Percentiles rank a stretch among this genome's conserved stretches.
phyloP scores from a whole-genome alignment of 2,113 vertebrate genomes.

The Ailuropoda melanoleuca region DNA sequence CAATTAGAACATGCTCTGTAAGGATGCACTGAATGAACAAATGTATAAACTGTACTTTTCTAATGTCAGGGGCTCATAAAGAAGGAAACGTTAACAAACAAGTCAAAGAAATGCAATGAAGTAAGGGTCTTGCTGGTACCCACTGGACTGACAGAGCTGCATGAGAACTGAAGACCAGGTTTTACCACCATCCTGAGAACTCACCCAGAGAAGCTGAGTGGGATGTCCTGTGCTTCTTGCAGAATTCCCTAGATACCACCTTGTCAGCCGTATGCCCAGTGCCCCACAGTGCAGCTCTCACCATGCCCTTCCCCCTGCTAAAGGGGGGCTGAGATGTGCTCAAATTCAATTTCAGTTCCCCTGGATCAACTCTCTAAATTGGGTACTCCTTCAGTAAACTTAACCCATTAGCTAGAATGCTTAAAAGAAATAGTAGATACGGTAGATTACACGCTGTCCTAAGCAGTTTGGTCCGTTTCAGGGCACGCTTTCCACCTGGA shows the following conservation, averaged over 20 bases:
- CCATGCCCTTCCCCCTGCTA: neutral
- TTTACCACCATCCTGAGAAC: neutral
- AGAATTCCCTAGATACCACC: neutral
- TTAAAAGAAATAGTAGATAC: neutral
- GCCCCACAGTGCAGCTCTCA: accelerated
- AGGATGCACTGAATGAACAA: no score
- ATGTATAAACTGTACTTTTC: no score
- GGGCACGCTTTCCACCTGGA: neutral
- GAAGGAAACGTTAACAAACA: neutral
- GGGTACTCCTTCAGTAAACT: neutral
- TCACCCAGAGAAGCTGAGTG: accelerated
- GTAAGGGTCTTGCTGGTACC: no score
- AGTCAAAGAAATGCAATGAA: neutral
- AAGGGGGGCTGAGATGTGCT: no score
- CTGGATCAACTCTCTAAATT: no score
- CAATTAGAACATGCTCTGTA: no score
- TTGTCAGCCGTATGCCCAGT: neutral
- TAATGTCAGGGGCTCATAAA: accelerated
- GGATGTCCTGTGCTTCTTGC: neutral
- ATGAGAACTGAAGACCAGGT: accelerated
- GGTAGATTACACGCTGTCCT: accelerated
- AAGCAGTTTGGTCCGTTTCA: neutral
- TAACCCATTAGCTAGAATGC: neutral
- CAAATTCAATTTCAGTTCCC: neutral
- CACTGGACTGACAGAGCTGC: no score